Evolutionary conservation across 2,113 vertebrate species (phyloP).

Genomic region (Leptocoma aspasia): DNA sequence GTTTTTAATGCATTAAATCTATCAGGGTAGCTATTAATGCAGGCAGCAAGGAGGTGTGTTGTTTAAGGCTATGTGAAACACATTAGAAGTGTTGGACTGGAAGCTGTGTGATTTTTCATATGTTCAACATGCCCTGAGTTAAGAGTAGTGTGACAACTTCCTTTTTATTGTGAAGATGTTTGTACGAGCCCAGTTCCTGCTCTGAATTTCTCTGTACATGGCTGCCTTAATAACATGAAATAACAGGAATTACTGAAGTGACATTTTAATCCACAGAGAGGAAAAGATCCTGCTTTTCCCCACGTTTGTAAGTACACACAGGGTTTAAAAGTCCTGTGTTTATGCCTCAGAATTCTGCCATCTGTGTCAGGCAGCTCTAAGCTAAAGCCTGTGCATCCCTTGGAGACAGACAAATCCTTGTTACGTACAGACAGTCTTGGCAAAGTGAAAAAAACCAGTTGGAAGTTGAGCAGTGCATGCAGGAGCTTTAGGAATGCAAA

Average conservation of each 20-base stretch:
- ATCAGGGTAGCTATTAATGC: not conserved
- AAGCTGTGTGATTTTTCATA: not conserved
- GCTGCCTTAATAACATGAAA: not conserved
- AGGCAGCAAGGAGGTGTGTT: not conserved
- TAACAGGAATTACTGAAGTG: not conserved
- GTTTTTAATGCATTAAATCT: not conserved
- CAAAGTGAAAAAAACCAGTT: not conserved
- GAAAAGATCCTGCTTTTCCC: not conserved
- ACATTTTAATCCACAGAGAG: not conserved
- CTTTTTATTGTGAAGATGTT: not conserved
- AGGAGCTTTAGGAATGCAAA: not conserved
- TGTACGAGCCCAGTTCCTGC: not conserved
- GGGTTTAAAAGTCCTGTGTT: not conserved
- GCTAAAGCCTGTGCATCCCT: not conserved
- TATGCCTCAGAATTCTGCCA: not conserved
- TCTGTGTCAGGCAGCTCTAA: not conserved
- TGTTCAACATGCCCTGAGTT: not conserved
- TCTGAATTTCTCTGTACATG: not conserved
- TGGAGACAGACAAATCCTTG: conserved; percentile 17
- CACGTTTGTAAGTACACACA: not conserved
- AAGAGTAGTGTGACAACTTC: not conserved
- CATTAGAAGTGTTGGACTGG: not conserved
- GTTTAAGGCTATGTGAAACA: not conserved
- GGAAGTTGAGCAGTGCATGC: not conserved
- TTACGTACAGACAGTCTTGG: not conserved